Conservation (phyloP, 2,888 invertebrate species). For the Orthosia cruda region DNA sequence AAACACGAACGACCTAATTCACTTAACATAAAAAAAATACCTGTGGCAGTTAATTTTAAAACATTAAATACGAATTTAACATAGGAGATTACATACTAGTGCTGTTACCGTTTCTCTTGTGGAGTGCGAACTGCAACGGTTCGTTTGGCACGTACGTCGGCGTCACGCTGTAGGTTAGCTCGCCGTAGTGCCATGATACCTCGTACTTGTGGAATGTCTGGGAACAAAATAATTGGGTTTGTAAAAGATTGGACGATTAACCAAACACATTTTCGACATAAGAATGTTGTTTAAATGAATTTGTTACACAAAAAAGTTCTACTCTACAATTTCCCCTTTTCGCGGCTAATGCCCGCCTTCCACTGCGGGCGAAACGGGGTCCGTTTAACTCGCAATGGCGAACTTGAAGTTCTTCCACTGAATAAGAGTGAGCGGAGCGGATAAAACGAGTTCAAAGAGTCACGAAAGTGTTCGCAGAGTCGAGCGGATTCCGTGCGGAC, state of each 20-base stretch:
- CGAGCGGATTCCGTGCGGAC: too few species aligned
- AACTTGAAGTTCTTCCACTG: too few species aligned
- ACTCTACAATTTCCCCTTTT: neutral
- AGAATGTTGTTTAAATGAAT: neutral
- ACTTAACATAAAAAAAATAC: conserved; percentile 33
- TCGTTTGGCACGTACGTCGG: conserved; percentile 95
- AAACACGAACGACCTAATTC: conserved; percentile 18
- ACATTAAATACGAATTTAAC: conserved; percentile 45
- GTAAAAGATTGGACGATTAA: neutral
- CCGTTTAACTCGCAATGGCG: too few species aligned
- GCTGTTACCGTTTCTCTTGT: conserved; percentile 74
- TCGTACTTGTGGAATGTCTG: conserved; percentile 94
- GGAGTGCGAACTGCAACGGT: conserved; percentile 93
- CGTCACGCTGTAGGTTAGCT: conserved; percentile 94
- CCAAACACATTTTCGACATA: neutral
- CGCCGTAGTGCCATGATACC: conserved; percentile 93
- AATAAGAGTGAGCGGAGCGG: too few species aligned
- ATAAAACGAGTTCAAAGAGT: too few species aligned
- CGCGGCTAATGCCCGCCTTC: too few species aligned
- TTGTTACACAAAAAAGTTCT: neutral
- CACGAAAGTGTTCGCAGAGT: too few species aligned
- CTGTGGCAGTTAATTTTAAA: conserved; percentile 44
- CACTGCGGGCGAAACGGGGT: too few species aligned
- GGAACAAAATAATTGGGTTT: conserved; percentile 70
- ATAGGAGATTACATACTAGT: conserved; percentile 41